These are phyloP conservation scores for Oligia latruncula DNA, from an alignment of 2,888 invertebrate genomes.

Conservation along the genomic window DNA sequence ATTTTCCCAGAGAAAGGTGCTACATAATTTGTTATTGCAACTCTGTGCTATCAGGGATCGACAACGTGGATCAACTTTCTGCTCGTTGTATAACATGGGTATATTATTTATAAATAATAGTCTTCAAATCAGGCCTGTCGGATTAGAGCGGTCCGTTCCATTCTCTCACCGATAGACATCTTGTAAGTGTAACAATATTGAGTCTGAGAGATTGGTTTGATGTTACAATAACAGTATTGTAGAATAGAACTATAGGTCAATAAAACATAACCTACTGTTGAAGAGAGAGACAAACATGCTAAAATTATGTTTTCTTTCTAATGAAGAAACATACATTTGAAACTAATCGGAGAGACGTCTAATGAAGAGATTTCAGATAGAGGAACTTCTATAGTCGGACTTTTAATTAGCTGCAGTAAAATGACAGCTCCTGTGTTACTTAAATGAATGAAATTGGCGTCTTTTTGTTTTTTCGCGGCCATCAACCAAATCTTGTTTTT, in stretches of 20 bases:
- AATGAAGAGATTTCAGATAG: background rate
- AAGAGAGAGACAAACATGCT: background rate
- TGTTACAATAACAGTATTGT: slow-evolving; percentile 12
- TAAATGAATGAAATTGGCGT: no score
- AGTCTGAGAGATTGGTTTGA: slow-evolving; percentile 18
- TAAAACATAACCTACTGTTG: background rate
- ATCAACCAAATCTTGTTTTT: no score
- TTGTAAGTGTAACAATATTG: slow-evolving; percentile 41
- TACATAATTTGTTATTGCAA: slow-evolving; percentile 46
- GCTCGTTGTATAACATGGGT: slow-evolving; percentile 53
- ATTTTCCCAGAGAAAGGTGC: slow-evolving; percentile 33
- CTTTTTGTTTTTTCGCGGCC: no score
- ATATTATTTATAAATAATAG: slow-evolving; percentile 62
- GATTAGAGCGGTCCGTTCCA: slow-evolving; percentile 52
- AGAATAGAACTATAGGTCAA: background rate
- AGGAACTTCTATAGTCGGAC: no score
- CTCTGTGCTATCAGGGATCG: slow-evolving; percentile 34
- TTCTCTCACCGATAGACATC: slow-evolving; percentile 58
- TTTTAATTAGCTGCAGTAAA: no score
- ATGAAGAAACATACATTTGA: background rate
- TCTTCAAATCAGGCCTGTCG: slow-evolving; percentile 52
- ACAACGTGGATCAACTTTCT: slow-evolving; percentile 54
- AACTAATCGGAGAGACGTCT: background rate
- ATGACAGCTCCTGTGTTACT: no score
- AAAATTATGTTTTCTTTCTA: background rate